Percentiles rank a stretch among this genome's conserved stretches.
These are phyloP conservation scores for Poeciliopsis paucimaculata DNA, from an alignment of 2,797 vertebrate species.

Conservation along the genomic window DNA sequence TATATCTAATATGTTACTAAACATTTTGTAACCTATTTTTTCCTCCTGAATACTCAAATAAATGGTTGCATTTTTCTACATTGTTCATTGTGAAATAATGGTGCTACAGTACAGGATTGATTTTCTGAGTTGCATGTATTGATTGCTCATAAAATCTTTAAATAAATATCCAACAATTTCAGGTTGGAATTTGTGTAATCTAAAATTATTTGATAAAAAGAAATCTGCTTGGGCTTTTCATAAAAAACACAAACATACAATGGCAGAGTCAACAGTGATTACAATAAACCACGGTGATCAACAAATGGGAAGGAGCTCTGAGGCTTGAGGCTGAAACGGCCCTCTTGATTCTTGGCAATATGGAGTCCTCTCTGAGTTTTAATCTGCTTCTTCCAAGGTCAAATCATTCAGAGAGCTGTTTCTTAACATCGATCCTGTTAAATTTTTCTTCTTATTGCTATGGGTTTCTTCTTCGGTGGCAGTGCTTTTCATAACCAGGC, in stretches of 20 bases:
- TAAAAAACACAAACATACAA: constrained; percentile 51
- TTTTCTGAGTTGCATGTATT: not conserved
- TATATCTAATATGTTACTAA: not conserved
- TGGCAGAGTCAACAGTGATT: constrained; percentile 61
- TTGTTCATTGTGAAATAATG: not conserved
- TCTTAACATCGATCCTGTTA: constrained; percentile 50
- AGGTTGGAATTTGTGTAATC: constrained; percentile 2
- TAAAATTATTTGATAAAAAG: constrained; percentile 35
- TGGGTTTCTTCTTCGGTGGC: constrained; percentile 17
- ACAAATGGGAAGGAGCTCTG: constrained; percentile 66
- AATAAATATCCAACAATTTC: not conserved
- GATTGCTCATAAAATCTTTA: not conserved
- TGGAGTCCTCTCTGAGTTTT: constrained; percentile 60
- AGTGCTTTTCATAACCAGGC: constrained; percentile 14
- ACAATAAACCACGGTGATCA: constrained; percentile 70
- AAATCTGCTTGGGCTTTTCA: constrained; percentile 30
- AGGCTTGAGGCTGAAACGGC: constrained; percentile 63
- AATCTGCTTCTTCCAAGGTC: constrained; percentile 62
- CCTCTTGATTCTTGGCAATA: constrained; percentile 63
- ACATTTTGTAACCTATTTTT: not conserved
- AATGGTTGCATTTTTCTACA: not conserved
- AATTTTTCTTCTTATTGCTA: constrained; percentile 42
- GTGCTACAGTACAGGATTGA: not conserved
- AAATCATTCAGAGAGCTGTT: constrained; percentile 61
- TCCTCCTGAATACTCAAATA: not conserved